Percentiles rank a stretch among this genome's conserved stretches.
phyloP scores from a whole-genome alignment of 2,113 vertebrate genomes.

The Odocoileus hemionus region DNA sequence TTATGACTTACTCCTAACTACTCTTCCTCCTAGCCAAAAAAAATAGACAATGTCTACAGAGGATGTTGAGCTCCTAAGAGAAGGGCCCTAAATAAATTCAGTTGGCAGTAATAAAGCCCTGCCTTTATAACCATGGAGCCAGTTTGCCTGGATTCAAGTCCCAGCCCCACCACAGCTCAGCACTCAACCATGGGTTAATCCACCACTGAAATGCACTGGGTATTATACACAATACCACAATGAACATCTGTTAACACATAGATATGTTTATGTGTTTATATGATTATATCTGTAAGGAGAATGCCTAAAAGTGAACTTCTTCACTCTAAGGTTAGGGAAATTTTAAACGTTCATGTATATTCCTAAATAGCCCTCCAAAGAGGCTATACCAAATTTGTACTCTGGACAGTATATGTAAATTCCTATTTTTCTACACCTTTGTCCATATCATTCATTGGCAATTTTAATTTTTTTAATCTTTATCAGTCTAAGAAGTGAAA shows the following conservation, averaged over 20 bases:
- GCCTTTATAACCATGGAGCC: background rate
- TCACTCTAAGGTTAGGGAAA: background rate
- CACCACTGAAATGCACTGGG: background rate
- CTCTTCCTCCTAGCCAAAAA: background rate
- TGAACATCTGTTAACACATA: background rate
- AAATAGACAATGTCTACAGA: background rate
- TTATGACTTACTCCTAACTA: slow-evolving; percentile 21
- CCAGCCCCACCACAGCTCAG: background rate
- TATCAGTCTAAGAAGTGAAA: background rate
- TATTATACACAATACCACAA: background rate
- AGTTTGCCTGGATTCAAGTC: background rate
- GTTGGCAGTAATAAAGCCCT: background rate
- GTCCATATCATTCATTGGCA: background rate
- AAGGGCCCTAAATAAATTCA: background rate
- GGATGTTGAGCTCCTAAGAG: slow-evolving; percentile 25
- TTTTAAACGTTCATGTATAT: background rate
- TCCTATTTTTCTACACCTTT: background rate
- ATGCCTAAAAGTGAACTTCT: background rate
- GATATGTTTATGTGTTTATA: background rate
- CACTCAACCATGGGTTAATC: background rate
- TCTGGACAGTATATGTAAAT: fast-evolving
- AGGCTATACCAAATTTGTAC: background rate
- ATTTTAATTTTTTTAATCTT: background rate
- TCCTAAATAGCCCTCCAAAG: background rate
- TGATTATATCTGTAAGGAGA: background rate